Percentiles rank a stretch among this genome's conserved stretches.
Evolutionary conservation across 1,140 invertebrate genomes (phyloP).

Genomic region (Dendroctonus ponderosae): DNA sequence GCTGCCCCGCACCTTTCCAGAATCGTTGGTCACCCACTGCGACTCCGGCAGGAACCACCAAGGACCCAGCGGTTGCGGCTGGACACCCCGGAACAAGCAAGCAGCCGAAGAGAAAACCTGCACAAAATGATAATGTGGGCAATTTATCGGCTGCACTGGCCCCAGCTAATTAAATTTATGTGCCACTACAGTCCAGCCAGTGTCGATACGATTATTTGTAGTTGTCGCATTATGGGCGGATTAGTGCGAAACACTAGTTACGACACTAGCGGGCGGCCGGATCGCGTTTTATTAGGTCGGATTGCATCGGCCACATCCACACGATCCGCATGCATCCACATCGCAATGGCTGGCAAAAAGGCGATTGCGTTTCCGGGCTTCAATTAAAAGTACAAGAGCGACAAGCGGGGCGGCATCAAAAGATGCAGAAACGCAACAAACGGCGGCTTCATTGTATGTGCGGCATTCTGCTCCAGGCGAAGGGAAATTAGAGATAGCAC

Average conservation of each 20-base stretch:
- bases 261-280: neutral
- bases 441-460: conserved; percentile 35
- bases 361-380: neutral
- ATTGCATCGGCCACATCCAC: neutral
- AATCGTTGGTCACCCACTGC: too few species aligned
- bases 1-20: too few species aligned
- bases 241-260: conserved; percentile 20
- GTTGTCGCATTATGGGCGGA: conserved; percentile 25
- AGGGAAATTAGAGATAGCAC: conserved; percentile 48
- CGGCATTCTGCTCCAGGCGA: conserved; percentile 29
- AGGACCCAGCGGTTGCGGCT: too few species aligned
- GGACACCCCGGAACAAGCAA: too few species aligned
- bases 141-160: neutral
- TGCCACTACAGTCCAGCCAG: conserved; percentile 6
- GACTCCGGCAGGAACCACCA: too few species aligned
- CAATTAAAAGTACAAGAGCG: conserved; percentile 22
- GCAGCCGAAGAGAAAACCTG: neutral
- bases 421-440: conserved; percentile 27
- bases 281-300: neutral
- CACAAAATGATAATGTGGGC: conserved; percentile 1
- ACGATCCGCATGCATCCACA: neutral
- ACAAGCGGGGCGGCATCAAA: conserved; percentile 13
- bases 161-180: conserved; percentile 22
- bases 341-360: neutral
- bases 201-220: conserved; percentile 28